Conservation (phyloP, 1,140 invertebrate species). For the Marisa cornuarietis region DNA sequence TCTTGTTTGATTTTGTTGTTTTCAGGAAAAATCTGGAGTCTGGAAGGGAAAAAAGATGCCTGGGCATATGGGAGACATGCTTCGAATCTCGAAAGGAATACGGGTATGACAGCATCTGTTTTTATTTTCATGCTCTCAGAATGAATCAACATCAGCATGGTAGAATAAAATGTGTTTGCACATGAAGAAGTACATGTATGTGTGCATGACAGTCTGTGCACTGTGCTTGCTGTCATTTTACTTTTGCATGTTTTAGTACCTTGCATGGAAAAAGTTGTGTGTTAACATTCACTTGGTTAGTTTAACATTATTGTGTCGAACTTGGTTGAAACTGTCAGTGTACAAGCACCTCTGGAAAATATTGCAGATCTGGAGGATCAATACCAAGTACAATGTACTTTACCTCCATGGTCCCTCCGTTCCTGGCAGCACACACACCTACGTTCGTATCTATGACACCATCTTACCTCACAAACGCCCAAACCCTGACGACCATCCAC, state of each 20-base stretch:
- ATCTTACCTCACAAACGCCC: constrained; percentile 69
- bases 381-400: constrained; percentile 92
- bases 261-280: no score
- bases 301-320: no score
- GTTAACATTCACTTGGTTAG: no score
- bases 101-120: constrained; percentile 68
- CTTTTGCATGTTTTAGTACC: no score
- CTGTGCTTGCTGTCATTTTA: no score
- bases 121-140: not conserved
- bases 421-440: constrained; percentile 83
- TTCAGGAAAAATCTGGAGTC: constrained; percentile 79
- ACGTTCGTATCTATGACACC: constrained; percentile 86
- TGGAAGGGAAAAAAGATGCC: constrained; percentile 97
- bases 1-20: constrained; percentile 3
- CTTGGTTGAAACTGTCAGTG: no score
- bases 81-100: constrained; percentile 77
- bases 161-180: no score
- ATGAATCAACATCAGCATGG: constrained; percentile 19
- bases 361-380: constrained; percentile 84
- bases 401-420: constrained; percentile 84
- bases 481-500: constrained; percentile 69
- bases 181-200: no score
- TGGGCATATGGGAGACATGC: constrained; percentile 91
- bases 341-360: not conserved
- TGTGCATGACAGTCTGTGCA: no score